Evolutionary conservation across 2,888 invertebrate species (phyloP).

Genomic region (Cantharis lateralis): DNA sequence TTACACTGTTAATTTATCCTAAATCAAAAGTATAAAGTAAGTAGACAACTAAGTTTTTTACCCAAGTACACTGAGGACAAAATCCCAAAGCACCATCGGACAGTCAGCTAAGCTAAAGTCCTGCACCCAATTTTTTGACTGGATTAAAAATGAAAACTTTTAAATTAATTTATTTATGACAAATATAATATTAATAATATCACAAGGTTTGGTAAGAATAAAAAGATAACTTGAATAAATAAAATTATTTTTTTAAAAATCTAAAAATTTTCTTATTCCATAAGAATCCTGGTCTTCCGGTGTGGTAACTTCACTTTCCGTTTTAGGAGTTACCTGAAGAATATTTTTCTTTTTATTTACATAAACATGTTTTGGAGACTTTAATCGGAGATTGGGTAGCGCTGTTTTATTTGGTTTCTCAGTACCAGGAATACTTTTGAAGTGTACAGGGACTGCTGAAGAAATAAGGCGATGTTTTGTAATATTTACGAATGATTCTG

Average conservation of each 20-base stretch:
- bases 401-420: neutral
- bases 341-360: neutral
- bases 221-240: neutral
- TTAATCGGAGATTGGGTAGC: neutral
- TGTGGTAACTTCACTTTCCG: neutral
- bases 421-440: neutral
- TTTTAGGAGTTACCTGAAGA: neutral
- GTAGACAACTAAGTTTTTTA: too few relatives aligned
- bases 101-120: too few relatives aligned
- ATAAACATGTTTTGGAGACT: neutral
- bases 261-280: neutral
- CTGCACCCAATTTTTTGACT: too few relatives aligned
- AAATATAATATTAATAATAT: neutral
- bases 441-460: neutral
- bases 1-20: too few relatives aligned
- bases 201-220: neutral
- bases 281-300: neutral
- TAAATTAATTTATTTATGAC: too few relatives aligned
- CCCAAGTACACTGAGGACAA: too few relatives aligned
- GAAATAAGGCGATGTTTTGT: neutral
- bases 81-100: too few relatives aligned
- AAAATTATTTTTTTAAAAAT: neutral
- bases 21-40: too few relatives aligned
- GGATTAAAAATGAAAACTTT: too few relatives aligned
- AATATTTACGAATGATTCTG: neutral